Percentiles rank a stretch among this genome's conserved stretches.
Evolutionary conservation across 2,113 vertebrate genomes (phyloP).

Genomic region (Stomatorhinus ivindoensis): DNA sequence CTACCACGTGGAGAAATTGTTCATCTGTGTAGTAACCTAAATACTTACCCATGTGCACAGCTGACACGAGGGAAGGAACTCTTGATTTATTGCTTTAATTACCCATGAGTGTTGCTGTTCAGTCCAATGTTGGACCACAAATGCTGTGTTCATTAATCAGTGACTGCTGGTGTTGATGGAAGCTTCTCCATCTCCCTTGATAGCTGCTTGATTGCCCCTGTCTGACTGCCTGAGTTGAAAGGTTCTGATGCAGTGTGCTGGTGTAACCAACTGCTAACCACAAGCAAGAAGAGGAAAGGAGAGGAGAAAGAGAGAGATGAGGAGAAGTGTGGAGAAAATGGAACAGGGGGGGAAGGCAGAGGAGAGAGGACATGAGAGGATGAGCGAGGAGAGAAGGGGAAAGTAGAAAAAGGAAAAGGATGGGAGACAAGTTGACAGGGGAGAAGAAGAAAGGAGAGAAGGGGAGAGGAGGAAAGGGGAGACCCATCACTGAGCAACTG

Average conservation of each 20-base stretch:
- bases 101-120: neutral
- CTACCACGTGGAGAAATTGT: neutral
- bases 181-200: neutral
- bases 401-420: neutral
- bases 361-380: neutral
- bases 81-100: constrained; percentile 12
- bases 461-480: neutral
- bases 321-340: neutral
- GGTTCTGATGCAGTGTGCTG: neutral
- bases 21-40: neutral
- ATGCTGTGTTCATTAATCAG: constrained; percentile 2
- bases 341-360: neutral
- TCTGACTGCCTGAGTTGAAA: neutral
- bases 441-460: neutral
- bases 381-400: neutral
- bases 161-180: neutral
- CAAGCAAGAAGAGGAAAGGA: neutral
- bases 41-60: neutral
- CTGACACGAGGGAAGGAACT: neutral
- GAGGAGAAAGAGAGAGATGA: neutral
- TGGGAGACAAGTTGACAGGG: neutral
- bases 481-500: neutral
- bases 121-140: neutral
- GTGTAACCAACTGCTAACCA: neutral
- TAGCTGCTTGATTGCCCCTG: neutral